Evolutionary conservation across 2,797 vertebrate species (phyloP), one percentile per base, ranked within the genome.

Genomic region (Rhinatrema bivittatum): DNA sequence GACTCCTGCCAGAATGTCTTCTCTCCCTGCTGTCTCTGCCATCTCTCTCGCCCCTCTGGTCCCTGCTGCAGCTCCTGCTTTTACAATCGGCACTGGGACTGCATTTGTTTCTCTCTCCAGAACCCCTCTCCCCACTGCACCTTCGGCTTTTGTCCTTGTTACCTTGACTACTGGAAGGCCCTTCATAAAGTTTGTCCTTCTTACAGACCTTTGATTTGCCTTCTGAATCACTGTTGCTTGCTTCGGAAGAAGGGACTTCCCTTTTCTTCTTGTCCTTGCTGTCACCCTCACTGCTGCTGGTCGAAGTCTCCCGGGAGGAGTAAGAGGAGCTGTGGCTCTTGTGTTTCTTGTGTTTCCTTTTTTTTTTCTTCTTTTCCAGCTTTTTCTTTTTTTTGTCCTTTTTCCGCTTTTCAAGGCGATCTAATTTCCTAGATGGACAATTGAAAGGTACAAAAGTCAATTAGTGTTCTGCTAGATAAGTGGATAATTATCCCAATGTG

Each of bases 331-430:
- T 75, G 0, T 65, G 74, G 15, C 5, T 60, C 59, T 74, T 83
- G 50, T 64, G 84, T 52, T 89, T 89, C 33, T 70, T 84, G 35
- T 74, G 73, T 66, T 86, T 87, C 63, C 46, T 73, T 74, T 60
- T 87, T 42, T 49, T 74, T 75, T 95, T 92, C 46, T 81, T 76
- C 57, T 88, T 87, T 32, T 78, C 82, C 50, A 72, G 58, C 49
- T 79, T 83, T 55, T 82, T 84, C 64, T 80, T 85, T 32, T 78
- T 72, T 66, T 86, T 87, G 38, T 68, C 89, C 65, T 82, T 87
- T 54, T 82, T 78, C 41, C 79, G 86, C 49, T 87, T 91, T 56
- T 98, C 93, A 28, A 98, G 81, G 25, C 85, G 91, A 68, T 98
- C 96, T 9, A 98, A 79, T 76, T 99, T 99, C 78, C 96, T 98